phyloP scores from a whole-genome alignment of 23 tunicate genomes.

The Styela plicata region DNA sequence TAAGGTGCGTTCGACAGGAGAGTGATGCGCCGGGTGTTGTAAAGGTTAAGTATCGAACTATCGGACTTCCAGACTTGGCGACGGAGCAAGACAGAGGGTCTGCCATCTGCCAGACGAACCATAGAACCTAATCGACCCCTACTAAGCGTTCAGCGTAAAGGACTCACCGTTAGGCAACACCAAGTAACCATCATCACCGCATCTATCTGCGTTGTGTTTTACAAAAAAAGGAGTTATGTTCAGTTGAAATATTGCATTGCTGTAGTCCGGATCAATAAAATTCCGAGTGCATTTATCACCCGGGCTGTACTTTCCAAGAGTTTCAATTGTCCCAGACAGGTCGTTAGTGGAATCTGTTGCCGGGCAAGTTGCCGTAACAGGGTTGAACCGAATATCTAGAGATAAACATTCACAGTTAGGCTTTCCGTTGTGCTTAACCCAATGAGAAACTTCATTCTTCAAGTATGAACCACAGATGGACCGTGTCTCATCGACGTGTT shows the following conservation, averaged over 20 bases:
- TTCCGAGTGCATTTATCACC: neutral
- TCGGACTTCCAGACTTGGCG: too few species aligned
- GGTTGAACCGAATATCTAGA: too few species aligned
- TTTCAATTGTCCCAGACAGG: neutral
- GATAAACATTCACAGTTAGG: too few species aligned
- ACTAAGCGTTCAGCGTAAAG: neutral
- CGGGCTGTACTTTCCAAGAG: neutral
- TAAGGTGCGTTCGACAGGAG: neutral
- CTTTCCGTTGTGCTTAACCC: too few species aligned
- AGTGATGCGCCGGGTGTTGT: neutral
- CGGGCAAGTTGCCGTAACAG: neutral
- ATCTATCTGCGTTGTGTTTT: neutral
- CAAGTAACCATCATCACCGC: neutral
- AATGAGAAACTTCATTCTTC: too few species aligned
- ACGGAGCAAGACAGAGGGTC: too few species aligned
- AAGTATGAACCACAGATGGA: too few species aligned
- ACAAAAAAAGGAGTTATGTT: neutral
- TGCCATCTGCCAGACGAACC: too few species aligned
- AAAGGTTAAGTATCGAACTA: too few species aligned
- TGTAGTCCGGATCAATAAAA: neutral
- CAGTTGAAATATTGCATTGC: neutral
- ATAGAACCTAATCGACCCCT: neutral
- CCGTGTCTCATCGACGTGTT: too few species aligned
- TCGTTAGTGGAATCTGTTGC: neutral
- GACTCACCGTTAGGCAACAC: neutral